Conservation (phyloP, 2,797 vertebrate genomes). For the Pygocentrus nattereri region DNA sequence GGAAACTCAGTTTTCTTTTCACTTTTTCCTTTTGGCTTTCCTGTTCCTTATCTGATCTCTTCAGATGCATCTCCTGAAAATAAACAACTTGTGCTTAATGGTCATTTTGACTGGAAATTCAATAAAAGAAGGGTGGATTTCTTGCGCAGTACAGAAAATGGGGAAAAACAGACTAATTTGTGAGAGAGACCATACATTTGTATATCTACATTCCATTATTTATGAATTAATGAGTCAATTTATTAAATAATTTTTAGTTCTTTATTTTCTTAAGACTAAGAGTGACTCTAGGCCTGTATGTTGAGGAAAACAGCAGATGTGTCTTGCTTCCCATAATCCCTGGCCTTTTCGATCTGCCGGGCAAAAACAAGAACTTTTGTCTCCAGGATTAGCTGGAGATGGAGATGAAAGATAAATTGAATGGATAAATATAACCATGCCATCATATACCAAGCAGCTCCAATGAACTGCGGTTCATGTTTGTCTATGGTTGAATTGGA, state of each 20-base stretch:
- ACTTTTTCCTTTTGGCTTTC: too few species aligned
- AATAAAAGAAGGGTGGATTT: too few species aligned
- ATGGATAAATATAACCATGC: neutral
- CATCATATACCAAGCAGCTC: conserved; percentile 11
- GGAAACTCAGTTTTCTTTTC: too few species aligned
- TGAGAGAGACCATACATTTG: too few species aligned
- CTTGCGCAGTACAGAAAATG: too few species aligned
- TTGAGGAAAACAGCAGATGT: neutral
- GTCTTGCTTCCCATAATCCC: neutral
- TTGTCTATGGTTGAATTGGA: conserved; percentile 14
- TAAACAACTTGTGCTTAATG: too few species aligned
- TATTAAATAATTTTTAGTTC: neutral
- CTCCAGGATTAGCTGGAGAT: conserved; percentile 13
- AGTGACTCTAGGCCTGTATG: neutral
- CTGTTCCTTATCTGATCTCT: too few species aligned
- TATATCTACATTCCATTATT: too few species aligned
- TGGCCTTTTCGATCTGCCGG: neutral
- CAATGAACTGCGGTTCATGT: conserved; percentile 1
- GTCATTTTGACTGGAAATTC: too few species aligned
- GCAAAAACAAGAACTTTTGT: conserved; percentile 9
- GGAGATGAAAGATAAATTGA: neutral
- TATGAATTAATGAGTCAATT: too few species aligned
- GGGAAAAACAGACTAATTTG: too few species aligned
- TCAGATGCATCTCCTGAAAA: too few species aligned
- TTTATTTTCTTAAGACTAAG: neutral